Percentiles rank a stretch among this genome's conserved stretches.
These are phyloP conservation scores for Drosophila buzzatii DNA, from an alignment of 2,888 invertebrate genomes.

Conservation along the genomic window DNA sequence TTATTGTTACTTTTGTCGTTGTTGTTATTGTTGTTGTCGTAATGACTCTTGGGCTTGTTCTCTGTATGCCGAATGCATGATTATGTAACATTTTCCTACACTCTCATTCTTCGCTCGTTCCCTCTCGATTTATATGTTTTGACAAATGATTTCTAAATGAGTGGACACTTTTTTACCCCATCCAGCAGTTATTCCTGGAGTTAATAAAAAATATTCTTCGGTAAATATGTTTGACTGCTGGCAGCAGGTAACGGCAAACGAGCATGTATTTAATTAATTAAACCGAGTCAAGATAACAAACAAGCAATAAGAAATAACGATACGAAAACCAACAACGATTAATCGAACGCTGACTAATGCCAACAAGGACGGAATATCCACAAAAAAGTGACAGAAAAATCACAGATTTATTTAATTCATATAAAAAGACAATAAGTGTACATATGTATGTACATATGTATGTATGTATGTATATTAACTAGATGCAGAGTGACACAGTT, in stretches of 20 bases:
- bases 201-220: conserved; percentile 45
- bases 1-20: conserved; percentile 6
- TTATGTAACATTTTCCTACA: conserved; percentile 65
- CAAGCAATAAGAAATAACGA: conserved; percentile 19
- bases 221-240: conserved; percentile 63
- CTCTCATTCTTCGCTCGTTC: conserved; percentile 34
- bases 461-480: too few species aligned
- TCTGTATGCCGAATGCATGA: conserved; percentile 66
- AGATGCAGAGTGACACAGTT: too few species aligned
- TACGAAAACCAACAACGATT: conserved; percentile 40
- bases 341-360: conserved; percentile 40
- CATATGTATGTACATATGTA: too few species aligned
- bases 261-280: conserved; percentile 67
- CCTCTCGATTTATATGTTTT: conserved; percentile 72
- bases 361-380: not conserved
- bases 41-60: conserved; percentile 43
- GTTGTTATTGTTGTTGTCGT: conserved; percentile 24
- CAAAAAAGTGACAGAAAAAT: not conserved
- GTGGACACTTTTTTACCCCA: conserved; percentile 61
- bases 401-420: too few species aligned
- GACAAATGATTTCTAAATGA: conserved; percentile 80
- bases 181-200: conserved; percentile 4
- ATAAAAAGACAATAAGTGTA: too few species aligned
- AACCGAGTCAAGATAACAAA: conserved; percentile 62
- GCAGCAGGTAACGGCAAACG: conserved; percentile 39